Percentiles rank a stretch among this genome's conserved stretches.
phyloP scores from a whole-genome alignment of 2,888 invertebrate species.

The Pharmacophagus antenor region DNA sequence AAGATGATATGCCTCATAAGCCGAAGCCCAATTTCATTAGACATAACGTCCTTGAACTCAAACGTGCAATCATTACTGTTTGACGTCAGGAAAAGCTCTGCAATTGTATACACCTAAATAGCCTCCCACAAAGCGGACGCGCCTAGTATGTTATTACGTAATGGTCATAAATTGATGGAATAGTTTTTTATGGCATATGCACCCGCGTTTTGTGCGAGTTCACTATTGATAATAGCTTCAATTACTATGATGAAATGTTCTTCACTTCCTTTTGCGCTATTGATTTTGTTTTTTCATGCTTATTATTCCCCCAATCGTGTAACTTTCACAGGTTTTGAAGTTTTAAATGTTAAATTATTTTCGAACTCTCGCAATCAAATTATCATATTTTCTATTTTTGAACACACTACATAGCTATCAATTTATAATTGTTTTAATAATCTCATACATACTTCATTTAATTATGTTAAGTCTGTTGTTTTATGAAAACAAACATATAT shows the following conservation, averaged over 20 bases:
- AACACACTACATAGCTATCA: not conserved
- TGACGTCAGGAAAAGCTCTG: not conserved
- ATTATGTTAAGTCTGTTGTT: slow-evolving; percentile 1
- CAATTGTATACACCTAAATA: too few relatives aligned
- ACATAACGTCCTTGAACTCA: not conserved
- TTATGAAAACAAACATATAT: not conserved
- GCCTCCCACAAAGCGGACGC: not conserved
- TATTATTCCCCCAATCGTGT: too few relatives aligned
- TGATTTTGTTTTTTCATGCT: too few relatives aligned
- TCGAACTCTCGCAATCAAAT: too few relatives aligned
- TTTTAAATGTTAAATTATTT: too few relatives aligned
- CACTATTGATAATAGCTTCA: too few relatives aligned
- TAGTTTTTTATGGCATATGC: too few relatives aligned
- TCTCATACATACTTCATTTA: slow-evolving; percentile 2
- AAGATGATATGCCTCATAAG: not conserved
- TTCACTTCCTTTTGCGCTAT: too few relatives aligned
- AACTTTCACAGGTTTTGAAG: too few relatives aligned
- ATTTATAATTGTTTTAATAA: not conserved
- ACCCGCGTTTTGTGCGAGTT: too few relatives aligned
- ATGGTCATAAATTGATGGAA: not conserved
- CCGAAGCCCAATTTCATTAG: not conserved
- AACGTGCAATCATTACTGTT: not conserved
- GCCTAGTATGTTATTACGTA: not conserved
- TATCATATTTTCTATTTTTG: too few relatives aligned
- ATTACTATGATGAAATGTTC: too few relatives aligned